Base-by-base conservation (phyloP, 2,113 vertebrate genomes). In the Cavia aperea region DNA sequence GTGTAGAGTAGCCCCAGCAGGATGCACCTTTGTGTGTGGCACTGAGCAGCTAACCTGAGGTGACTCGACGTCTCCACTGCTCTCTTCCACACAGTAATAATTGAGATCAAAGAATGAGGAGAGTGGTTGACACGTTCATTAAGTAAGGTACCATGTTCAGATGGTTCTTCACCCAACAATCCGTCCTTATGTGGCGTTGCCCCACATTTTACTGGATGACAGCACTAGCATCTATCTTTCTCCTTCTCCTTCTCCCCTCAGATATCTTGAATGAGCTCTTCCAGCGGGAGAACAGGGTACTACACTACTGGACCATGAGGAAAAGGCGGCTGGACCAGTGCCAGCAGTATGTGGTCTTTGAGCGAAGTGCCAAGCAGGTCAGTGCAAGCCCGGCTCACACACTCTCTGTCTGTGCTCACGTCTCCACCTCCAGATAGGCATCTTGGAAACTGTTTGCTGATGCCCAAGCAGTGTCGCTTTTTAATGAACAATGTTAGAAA, bases 271-370 rank as follows among this genome's bases (percentile, higher is more conserved):
- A 99, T 90, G 99, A 99, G 92, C 97, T 99, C 82, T 98, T 99
- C 95, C 99, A 99, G 96, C 98, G 99, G 96, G 99, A 99, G 96
- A 99, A 99, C 93, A 98, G 99, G 60, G 99, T 99, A 16, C 97
- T 99, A 66, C 99, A 99, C 96, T 99, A 99, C 82, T 99, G 99
- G 99, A 99, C 99, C 81, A 98, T 99, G 98, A 98, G 99, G 88
- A 99, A 99, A 96, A 98, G 99, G 11, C 98, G 99, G 39, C 98
- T 99, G 91, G 99, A 99, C 97, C 99, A 99, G 91, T 99, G 99
- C 97, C 99, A 99, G 84, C 99, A 99, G 95, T 99, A 99, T 0
- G 99, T 99, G 96, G 99, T 99, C 94, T 99, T 99, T 96, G 99
- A 99, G 96, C 98, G 99, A 96, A 99, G 99, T 16, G 99, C 99